Conservation (phyloP, 2,888 invertebrate genomes). For the Chydorus sphaericus region DNA sequence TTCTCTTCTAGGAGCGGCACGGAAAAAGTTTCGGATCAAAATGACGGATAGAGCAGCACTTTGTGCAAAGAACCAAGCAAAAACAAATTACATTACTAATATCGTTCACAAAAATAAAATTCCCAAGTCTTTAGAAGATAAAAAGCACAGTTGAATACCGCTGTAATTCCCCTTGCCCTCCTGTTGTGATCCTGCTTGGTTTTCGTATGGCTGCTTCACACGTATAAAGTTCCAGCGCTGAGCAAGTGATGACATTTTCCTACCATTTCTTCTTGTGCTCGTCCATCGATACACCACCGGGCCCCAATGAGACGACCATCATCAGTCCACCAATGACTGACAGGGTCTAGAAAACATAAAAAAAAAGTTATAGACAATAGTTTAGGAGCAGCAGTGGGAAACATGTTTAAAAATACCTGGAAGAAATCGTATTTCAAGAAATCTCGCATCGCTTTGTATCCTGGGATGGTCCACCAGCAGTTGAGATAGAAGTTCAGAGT, state of each 20-base stretch:
- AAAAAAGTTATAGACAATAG: not conserved
- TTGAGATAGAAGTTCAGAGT: conserved; percentile 93
- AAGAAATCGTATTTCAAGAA: conserved; percentile 99
- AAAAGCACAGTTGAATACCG: too few relatives aligned
- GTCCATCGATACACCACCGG: conserved; percentile 98
- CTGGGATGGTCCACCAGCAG: conserved; percentile 94
- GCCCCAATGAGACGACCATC: conserved; percentile 95
- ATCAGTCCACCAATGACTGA: conserved; percentile 96
- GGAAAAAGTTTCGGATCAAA: not conserved
- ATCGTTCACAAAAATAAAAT: not conserved
- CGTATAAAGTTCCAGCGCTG: not conserved
- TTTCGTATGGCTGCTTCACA: not conserved
- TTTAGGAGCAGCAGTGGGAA: not conserved
- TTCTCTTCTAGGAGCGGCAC: too few relatives aligned
- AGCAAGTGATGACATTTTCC: not conserved
- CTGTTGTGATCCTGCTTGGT: conserved; percentile 5
- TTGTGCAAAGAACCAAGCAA: conserved; percentile 1
- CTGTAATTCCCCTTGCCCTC: not conserved
- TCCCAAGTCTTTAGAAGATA: not conserved
- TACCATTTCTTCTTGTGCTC: conserved; percentile 99
- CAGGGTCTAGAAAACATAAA: conserved; percentile 62
- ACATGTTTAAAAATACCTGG: conserved; percentile 50
- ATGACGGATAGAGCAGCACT: not conserved
- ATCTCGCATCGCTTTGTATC: conserved; percentile 89
- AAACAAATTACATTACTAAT: not conserved